Evolutionary conservation across 2,113 vertebrate species (phyloP), one percentile per base, ranked within the genome.

Genomic region (Macquaria ambigua): DNA sequence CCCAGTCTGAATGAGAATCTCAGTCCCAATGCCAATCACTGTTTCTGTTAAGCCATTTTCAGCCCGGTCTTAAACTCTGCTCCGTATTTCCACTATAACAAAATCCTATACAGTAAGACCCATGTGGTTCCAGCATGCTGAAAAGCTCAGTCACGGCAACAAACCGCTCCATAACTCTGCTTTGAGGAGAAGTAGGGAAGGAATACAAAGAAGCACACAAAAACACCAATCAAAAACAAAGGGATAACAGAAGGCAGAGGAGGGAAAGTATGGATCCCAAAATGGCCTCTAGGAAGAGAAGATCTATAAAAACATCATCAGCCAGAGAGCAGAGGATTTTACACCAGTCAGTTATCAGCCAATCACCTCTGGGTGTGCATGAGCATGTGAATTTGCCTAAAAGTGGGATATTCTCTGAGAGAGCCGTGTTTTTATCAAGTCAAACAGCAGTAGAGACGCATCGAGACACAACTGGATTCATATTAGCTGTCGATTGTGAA

Each of bases 221-320:
- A 70, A 53, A 43, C 15, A 71, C 9, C 28, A 48, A 21, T 76
- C 48, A 68, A 59, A 67, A 58, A 56, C 25, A 59, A 62, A 15
- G 5, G 16, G 39, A 56, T 50, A 46, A 71, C 58, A 72, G 48
- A 62, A 14, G 56, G 21, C 9, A 63, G 37, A 37, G 15, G n/a
- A 74, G n/a, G 55, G 39, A 39, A 61, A 48, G 21, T 69, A 86
- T 78, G 61, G 78, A 89, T 89, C 80, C 18, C 0, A 77, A 79
- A 31, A 84, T 69, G 63, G 55, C 50, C 46, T 61, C 7, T 31
- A 9, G 83, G 76, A 80, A 77, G 11, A 77, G 8, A 63, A 20
- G n/a, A 79, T 84, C 79, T 82, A 85, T 77, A 66, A 83, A 85
- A 34, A 25, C 55, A 77, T 74, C 58, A 63, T 52, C 53, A 25